Percentiles rank a stretch among this genome's conserved stretches.
Conservation (phyloP, 2,888 invertebrate genomes). For the Noctua janthina region DNA sequence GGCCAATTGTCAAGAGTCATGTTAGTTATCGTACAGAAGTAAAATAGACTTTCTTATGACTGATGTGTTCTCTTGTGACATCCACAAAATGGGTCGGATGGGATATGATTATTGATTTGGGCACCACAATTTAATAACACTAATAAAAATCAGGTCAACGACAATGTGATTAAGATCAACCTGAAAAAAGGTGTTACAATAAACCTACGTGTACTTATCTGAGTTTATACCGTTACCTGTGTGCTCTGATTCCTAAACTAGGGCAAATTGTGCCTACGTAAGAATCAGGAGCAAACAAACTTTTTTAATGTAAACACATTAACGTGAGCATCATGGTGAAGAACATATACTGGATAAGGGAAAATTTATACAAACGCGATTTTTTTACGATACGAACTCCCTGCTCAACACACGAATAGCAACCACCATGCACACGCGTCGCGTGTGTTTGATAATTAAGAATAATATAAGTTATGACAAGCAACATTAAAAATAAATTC, state of each 20-base stretch:
- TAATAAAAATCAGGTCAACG: background rate
- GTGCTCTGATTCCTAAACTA: slow-evolving; percentile 43
- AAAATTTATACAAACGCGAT: background rate
- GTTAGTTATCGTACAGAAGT: slow-evolving; percentile 14
- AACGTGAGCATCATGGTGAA: slow-evolving; percentile 8
- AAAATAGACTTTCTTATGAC: slow-evolving; percentile 1
- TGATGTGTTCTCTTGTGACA: slow-evolving; percentile 9
- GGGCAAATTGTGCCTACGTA: slow-evolving; percentile 41
- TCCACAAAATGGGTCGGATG: background rate
- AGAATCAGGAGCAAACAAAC: slow-evolving; percentile 37
- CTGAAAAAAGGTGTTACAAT: slow-evolving; percentile 23
- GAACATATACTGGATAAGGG: slow-evolving; percentile 26
- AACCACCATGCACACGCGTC: background rate
- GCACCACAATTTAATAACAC: background rate
- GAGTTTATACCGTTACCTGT: slow-evolving; percentile 3
- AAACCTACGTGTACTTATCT: background rate
- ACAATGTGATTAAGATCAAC: slow-evolving; percentile 6
- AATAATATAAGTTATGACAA: background rate
- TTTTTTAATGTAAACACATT: slow-evolving; percentile 58
- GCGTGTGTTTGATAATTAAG: slow-evolving; percentile 4
- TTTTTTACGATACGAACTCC: background rate
- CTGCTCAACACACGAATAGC: background rate
- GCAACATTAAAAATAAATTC: background rate
- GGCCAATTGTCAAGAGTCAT: slow-evolving; percentile 23
- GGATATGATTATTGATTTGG: slow-evolving; percentile 1